Conservation (phyloP, 2,888 invertebrate species). For the Vannuccia rotundouncinata region DNA sequence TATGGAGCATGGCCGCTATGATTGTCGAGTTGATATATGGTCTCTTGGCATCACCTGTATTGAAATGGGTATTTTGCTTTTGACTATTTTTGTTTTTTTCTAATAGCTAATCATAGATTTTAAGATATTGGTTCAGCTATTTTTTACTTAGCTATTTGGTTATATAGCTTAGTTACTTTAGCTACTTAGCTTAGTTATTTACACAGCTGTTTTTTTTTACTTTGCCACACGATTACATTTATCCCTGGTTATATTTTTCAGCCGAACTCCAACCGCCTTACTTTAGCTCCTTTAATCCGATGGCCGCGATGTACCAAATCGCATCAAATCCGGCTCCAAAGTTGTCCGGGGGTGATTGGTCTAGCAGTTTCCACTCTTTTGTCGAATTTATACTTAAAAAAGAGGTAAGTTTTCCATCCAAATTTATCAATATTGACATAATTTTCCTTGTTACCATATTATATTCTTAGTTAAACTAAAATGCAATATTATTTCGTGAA, state of each 20-base stretch:
- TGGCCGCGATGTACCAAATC: conserved; percentile 99
- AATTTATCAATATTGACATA: no score
- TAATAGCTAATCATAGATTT: not conserved
- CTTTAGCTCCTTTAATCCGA: conserved; percentile 95
- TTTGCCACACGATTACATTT: no score
- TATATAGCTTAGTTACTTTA: no score
- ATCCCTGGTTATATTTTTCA: not conserved
- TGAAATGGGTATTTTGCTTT: conserved; percentile 67
- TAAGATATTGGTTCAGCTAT: not conserved
- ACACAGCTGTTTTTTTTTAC: no score
- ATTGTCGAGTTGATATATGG: conserved; percentile 98
- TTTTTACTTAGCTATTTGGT: no score
- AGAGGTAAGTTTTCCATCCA: conserved; percentile 46
- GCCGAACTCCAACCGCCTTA: conserved; percentile 93
- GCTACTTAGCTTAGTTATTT: no score
- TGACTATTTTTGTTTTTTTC: not conserved
- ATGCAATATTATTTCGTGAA: no score
- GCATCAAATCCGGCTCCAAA: conserved; percentile 97
- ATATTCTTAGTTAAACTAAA: no score
- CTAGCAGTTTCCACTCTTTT: conserved; percentile 82
- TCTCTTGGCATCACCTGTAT: conserved; percentile 95
- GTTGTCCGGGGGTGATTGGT: conserved; percentile 60
- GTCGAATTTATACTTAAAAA: conserved; percentile 91
- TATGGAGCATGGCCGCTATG: conserved; percentile 99
- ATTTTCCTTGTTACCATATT: no score